Evolutionary conservation across 1,140 invertebrate species (phyloP), one percentile per base, ranked within the genome.

Genomic region (Ips nitidus): DNA sequence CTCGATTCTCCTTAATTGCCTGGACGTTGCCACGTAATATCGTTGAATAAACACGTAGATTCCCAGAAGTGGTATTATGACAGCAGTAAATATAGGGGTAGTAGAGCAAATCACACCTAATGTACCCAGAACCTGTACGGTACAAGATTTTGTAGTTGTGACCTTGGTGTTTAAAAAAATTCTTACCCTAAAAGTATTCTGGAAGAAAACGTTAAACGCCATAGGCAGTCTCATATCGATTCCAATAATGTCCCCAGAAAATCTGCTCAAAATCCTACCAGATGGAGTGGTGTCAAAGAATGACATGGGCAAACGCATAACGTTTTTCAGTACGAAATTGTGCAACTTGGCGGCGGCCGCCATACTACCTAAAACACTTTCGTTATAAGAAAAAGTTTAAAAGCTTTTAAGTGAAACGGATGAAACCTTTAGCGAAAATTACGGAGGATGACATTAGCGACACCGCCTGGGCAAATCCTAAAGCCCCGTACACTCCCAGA

Each of bases 1-100:
- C 80, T 99, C 96, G 41, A 99, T 79, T 56, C 98, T 86, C 83
- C 97, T 98, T 62, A 99, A 80, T 78, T 99, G 97, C 41, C 97
- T 83, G 2, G 96, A 98, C 1, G 96, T 94, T 1, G 89, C 85
- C 57, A 99, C 93, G 81, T 98, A 99, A 83, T 98, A 96, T 73
- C 94, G 89, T 88, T 98, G 89, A 72, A 95, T 89, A 73, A 97
- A 89, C 78, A 94, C 94, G 83, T 98, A 98, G 52, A 98, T 71
- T n/a, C 94, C 72, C 52, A 88, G 89, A 75, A 98, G 88, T 4
- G 95, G 95, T 69, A 97, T 56, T 67, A 97, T 90, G 52, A 95
- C 88, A 5, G 84, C 81, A 69, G 95, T 78, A 83, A 98, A 97
- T 74, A 91, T 85, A 0, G 95, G 94, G 40, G 95, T 98, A 70